Base-by-base conservation (phyloP, 2,797 vertebrate species). In the Saxicola maurus region DNA sequence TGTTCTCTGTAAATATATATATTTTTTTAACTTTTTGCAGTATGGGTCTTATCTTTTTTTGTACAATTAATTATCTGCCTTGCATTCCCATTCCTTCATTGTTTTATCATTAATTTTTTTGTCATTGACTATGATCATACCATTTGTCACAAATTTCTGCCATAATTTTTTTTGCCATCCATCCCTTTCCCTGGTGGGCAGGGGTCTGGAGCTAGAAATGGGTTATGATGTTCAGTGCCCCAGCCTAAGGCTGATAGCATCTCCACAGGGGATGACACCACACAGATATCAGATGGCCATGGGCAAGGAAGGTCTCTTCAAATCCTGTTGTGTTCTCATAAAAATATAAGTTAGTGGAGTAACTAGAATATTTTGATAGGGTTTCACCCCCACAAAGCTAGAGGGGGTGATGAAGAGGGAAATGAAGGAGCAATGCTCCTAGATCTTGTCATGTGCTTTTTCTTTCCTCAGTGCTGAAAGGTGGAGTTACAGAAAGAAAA, bases 401-500 rank as follows among this genome's bases (percentile, higher is more conserved):
- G 52, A 42, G 60, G 10, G 7, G 9, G 1, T 31, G 28, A 55
- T 14, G 37, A 72, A 86, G 35, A 51, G 18, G 49, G 25, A 82
- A 64, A 77, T 3, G 28, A 51, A 77, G 30, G 4, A 66, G 8
- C 31, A 33, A 4, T 27, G 19, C 14, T 56, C 17, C 25, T 61
- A 31, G 17, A 40, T 42, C 31, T 85, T 18, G 21, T 69, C 5
- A 12, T 9, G 27, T n/a, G 7, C 13, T 82, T 81, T 65, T 73
- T 17, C n/a, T 43, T 24, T 74, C 11, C 23, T 56, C 6, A 5
- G 27, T 42, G 18, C 25, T 77, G 48, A 52, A 45, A 59, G 9
- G 30, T 78, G 17, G 46, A 74, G 28, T 35, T 77, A 45, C 3
- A 73, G 62, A 24, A 52, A 67, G 59, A 82, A 81, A 90, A 91